Conservation (phyloP, 2,113 vertebrate genomes). For the Natator depressus region DNA sequence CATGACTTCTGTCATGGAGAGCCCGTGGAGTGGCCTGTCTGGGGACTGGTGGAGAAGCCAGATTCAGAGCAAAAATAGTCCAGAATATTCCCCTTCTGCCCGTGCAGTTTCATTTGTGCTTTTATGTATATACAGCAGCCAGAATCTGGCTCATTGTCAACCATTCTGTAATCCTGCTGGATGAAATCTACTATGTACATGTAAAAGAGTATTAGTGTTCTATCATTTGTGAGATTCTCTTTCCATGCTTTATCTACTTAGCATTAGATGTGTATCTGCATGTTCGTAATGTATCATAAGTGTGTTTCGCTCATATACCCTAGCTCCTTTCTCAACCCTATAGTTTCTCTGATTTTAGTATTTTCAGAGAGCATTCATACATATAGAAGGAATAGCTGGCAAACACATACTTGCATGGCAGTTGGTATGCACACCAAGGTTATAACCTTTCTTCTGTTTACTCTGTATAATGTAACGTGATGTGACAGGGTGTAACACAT, state of each 20-base stretch:
- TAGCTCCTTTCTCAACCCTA: constrained; percentile 30
- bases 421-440: constrained; percentile 69
- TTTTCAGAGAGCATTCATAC: constrained; percentile 40
- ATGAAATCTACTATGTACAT: not conserved
- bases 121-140: constrained; percentile 30
- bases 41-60: not conserved
- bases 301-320: constrained; percentile 4
- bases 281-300: not conserved
- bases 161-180: not conserved
- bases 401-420: constrained; percentile 73
- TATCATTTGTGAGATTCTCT: not conserved
- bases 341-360: constrained; percentile 15
- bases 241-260: not conserved
- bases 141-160: constrained; percentile 1
- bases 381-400: constrained; percentile 41
- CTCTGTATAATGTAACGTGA: constrained; percentile 63
- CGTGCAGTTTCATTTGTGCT: not conserved
- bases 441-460: constrained; percentile 77
- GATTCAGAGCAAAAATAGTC: not conserved
- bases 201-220: not conserved
- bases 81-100: not conserved
- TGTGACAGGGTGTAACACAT: constrained; percentile 75
- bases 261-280: not conserved
- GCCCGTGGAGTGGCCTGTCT: not conserved
- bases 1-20: not conserved